Conservation (phyloP, 2,888 invertebrate genomes). For the Lasius platythorax region DNA sequence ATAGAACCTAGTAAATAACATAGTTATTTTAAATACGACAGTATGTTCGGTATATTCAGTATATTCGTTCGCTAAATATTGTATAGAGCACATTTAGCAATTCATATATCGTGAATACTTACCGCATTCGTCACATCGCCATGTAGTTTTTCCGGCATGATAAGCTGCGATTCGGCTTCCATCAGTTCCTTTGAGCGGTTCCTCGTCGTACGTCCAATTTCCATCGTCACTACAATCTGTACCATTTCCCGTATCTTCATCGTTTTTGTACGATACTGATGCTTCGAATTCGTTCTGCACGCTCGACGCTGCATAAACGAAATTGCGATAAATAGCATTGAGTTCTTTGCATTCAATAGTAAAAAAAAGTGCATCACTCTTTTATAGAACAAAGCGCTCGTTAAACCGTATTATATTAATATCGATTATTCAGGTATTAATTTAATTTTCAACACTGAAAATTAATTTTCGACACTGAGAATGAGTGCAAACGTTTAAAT, state of each 20-base stretch:
- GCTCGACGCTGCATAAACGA: slow-evolving; percentile 79
- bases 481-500: slow-evolving; percentile 7
- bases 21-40: not conserved
- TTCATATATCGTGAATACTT: slow-evolving; percentile 56
- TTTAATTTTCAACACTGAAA: not conserved
- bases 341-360: not conserved
- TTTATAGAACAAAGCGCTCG: not conserved
- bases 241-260: slow-evolving; percentile 83
- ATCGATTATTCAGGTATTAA: not conserved
- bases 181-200: slow-evolving; percentile 83
- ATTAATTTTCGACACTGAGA: not conserved
- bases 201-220: slow-evolving; percentile 84
- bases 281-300: slow-evolving; percentile 85
- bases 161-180: slow-evolving; percentile 84
- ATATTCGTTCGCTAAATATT: not conserved
- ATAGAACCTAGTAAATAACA: too few species aligned
- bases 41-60: not conserved
- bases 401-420: slow-evolving; percentile 14
- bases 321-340: slow-evolving; percentile 21
- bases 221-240: slow-evolving; percentile 83
- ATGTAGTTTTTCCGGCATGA: slow-evolving; percentile 82
- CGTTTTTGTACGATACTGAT: slow-evolving; percentile 82
- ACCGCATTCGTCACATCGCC: slow-evolving; percentile 85
- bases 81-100: not conserved
- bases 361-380: not conserved